Percentiles rank a stretch among this genome's conserved stretches.
Evolutionary conservation across 2,113 vertebrate species (phyloP).

Genomic region (Herpailurus yagouaroundi): DNA sequence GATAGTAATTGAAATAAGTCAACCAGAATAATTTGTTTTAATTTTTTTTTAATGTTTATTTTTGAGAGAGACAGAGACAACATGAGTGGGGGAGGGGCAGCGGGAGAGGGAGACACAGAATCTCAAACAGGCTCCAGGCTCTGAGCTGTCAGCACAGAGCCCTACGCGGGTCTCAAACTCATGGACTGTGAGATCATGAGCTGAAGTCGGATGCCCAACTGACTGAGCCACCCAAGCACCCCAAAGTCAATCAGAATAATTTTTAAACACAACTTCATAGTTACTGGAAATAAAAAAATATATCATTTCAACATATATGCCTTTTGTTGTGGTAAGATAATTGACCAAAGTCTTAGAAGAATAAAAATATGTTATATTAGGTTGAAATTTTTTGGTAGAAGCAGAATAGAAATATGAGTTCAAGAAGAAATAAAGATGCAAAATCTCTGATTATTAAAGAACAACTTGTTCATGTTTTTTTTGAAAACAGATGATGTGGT

Average conservation of each 20-base stretch:
- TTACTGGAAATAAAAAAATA: background rate
- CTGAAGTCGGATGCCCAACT: no score
- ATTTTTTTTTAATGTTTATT: no score
- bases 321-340: constrained; percentile 32
- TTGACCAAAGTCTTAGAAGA: constrained; percentile 14
- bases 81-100: no score
- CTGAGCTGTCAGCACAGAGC: no score
- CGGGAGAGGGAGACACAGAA: no score
- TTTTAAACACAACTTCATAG: constrained; percentile 15
- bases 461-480: constrained; percentile 10
- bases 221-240: no score
- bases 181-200: no score
- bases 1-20: constrained; percentile 28
- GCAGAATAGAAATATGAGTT: constrained; percentile 8
- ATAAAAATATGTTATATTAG: constrained; percentile 22
- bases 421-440: constrained; percentile 7
- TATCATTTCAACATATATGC: constrained; percentile 5
- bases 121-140: no score
- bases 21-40: background rate
- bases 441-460: constrained; percentile 35
- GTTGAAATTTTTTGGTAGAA: constrained; percentile 29
- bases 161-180: no score
- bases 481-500: background rate
- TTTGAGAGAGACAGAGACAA: no score
- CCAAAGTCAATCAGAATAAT: background rate